Base-by-base conservation (phyloP, 2,888 invertebrate species). In the Cheilosia pagana region DNA sequence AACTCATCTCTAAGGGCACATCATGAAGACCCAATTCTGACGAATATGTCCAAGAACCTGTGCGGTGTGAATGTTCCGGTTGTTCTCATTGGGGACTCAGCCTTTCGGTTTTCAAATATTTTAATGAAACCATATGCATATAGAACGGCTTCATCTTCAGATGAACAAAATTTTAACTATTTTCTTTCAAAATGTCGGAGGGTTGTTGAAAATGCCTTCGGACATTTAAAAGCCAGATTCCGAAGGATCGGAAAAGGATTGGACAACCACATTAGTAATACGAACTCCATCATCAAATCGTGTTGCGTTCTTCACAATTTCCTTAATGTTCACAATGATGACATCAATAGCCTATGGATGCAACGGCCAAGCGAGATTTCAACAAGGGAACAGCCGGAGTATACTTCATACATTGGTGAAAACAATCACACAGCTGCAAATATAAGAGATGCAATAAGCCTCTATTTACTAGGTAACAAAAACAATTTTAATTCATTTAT, bases 291-390 rank as follows among this genome's bases (percentile, higher is more conserved):
- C 14, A 65, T 79, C 3, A 63, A 75, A 52, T 45, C 70, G 6
- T 85, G 59, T 25, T 85, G 75, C 39, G 43, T 79, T 3, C 48
- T 85, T 3, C 83, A 74, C 45, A 74, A 78, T 68, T 71, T 67
- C 23, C 45, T 75, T 7, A 70, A 65, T 16, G 52, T 48, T 14
- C 16, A 57, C 5, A 81, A 81, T 50, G 70, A 70, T 16, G 35
- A 21, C 14, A 62, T 76, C 7, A 53, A 41, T n/a, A n/a, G n/a
- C n/a, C n/a, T n/a, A n/a, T n/a, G n/a, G n/a, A n/a, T n/a, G n/a
- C n/a, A n/a, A n/a, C n/a, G n/a, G 14, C n/a, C n/a, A 43, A 43
- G n/a, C n/a, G 41, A n/a, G 5, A 43, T 16, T 43, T 5, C n/a
- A n/a, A n/a, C 41, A 3, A 43, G 41, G n/a, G 41, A 43, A 43